These are phyloP conservation scores for Scomber japonicus DNA, from an alignment of 2,113 vertebrate species.

Conservation along the genomic window DNA sequence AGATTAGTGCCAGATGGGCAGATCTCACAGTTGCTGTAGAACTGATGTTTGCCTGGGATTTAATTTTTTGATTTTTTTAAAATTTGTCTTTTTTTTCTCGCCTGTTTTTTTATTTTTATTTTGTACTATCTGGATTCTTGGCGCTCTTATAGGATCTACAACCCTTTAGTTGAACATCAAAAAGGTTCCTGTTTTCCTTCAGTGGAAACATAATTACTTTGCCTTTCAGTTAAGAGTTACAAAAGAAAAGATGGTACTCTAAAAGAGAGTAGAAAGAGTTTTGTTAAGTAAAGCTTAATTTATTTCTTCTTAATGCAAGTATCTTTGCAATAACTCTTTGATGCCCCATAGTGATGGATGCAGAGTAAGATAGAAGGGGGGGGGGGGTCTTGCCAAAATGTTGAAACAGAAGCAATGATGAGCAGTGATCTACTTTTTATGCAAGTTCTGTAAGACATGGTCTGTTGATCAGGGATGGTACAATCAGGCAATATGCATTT, in stretches of 20 bases:
- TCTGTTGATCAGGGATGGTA: constrained; percentile 40
- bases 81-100: not conserved
- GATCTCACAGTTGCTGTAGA: constrained; percentile 21
- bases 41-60: constrained; percentile 36
- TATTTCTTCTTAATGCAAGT: constrained; percentile 5
- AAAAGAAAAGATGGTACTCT: not conserved
- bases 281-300: constrained; percentile 23
- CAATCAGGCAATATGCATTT: not conserved
- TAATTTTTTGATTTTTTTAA: constrained; percentile 34
- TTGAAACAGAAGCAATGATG: not conserved
- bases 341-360: not conserved
- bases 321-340: constrained; percentile 14
- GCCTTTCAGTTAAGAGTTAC: constrained; percentile 24
- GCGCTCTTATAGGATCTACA: not conserved
- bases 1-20: constrained; percentile 20
- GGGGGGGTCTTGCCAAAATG: not conserved
- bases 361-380: not conserved
- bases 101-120: constrained; percentile 23
- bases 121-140: constrained; percentile 5
- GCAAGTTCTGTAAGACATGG: constrained; percentile 14
- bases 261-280: constrained; percentile 1
- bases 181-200: constrained; percentile 13
- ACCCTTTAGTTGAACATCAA: constrained; percentile 6
- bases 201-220: constrained; percentile 2
- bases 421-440: constrained; percentile 27